phyloP scores from a whole-genome alignment of 2,888 invertebrate species.

The Calliscelio sp. region DNA sequence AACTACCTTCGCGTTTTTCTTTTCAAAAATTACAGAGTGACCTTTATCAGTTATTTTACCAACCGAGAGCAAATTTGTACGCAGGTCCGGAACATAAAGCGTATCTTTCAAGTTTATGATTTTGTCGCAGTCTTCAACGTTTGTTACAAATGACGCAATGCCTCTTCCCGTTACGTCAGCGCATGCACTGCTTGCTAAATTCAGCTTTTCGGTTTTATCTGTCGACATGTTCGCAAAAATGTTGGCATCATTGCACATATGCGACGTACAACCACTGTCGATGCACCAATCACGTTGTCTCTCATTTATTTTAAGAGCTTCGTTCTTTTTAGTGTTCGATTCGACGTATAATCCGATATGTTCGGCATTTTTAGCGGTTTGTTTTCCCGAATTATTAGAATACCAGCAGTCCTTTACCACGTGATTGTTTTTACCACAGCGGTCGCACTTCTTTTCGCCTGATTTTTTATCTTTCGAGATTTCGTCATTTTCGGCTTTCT shows the following conservation, averaged over 20 bases:
- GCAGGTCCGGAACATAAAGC: slow-evolving; percentile 22
- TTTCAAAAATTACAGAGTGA: slow-evolving; percentile 46
- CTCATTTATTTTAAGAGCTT: neutral
- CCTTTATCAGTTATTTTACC: slow-evolving; percentile 50
- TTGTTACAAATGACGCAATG: neutral
- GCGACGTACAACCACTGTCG: slow-evolving; percentile 58
- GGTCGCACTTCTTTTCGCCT: no score
- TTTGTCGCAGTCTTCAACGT: slow-evolving; percentile 3
- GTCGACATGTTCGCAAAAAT: slow-evolving; percentile 25
- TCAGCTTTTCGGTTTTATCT: slow-evolving; percentile 37
- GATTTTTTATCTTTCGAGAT: no score
- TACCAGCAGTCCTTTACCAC: no score
- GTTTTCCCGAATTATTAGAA: no score
- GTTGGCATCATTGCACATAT: slow-evolving; percentile 53
- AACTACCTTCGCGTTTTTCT: neutral
- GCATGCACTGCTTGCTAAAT: slow-evolving; percentile 48
- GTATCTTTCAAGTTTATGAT: slow-evolving; percentile 6
- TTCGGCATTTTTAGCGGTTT: no score
- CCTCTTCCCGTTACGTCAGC: slow-evolving; percentile 56
- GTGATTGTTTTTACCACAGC: neutral
- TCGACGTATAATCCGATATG: no score
- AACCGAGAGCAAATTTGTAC: slow-evolving; percentile 39
- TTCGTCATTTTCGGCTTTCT: no score
- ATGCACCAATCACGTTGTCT: neutral
- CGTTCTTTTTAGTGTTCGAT: no score